Conservation (phyloP, 2,113 vertebrate species). For the Pithys albifrons region DNA sequence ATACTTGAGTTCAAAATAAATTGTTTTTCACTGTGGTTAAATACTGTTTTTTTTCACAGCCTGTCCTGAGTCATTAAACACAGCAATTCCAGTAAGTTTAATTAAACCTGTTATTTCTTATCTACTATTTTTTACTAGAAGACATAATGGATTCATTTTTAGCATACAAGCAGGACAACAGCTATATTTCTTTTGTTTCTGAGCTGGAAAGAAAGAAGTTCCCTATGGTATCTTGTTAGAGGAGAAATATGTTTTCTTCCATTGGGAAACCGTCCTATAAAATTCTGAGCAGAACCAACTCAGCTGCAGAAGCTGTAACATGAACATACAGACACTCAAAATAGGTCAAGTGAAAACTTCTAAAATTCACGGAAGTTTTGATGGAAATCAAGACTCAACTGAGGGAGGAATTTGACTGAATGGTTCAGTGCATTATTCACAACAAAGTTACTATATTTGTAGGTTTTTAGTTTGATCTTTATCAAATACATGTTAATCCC, state of each 20-base stretch:
- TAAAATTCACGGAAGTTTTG: not conserved
- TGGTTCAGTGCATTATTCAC: not conserved
- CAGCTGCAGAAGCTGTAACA: not conserved
- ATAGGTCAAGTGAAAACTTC: not conserved
- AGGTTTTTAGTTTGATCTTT: not conserved
- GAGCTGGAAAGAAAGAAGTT: not conserved
- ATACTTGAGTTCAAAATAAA: not conserved
- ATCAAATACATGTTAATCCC: not conserved
- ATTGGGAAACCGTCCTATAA: not conserved
- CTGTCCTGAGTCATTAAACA: not conserved
- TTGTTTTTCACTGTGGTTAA: not conserved
- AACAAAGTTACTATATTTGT: not conserved
- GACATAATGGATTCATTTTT: not conserved
- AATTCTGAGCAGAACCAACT: not conserved
- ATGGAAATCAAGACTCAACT: not conserved
- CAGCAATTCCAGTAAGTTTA: not conserved
- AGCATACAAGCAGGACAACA: not conserved
- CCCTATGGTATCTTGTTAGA: not conserved
- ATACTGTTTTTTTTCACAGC: accelerated
- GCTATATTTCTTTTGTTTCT: not conserved
- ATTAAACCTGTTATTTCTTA: not conserved
- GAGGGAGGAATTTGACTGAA: not conserved
- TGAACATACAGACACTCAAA: not conserved
- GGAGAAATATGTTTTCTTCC: not conserved
- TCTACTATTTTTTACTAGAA: not conserved